phyloP scores from a whole-genome alignment of 2,113 vertebrate genomes.

The Electrona antarctica region DNA sequence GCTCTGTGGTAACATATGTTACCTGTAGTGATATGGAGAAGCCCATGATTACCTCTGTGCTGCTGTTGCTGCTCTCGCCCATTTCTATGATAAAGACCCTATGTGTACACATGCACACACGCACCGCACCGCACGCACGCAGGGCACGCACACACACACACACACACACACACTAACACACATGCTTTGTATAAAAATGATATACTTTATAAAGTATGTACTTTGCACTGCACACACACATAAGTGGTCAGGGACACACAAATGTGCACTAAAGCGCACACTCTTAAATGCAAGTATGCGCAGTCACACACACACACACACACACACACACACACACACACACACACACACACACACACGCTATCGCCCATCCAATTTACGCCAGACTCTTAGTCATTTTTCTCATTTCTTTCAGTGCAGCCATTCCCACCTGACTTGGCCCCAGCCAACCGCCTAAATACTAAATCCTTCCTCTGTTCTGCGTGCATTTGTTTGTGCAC shows the following conservation, averaged over 20 bases:
- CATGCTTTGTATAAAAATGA: background rate
- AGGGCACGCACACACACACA: background rate
- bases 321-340: slow-evolving; percentile 7
- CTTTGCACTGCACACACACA: background rate
- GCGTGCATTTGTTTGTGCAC: slow-evolving; percentile 16
- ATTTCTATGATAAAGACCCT: slow-evolving; percentile 41
- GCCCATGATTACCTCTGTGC: slow-evolving; percentile 57
- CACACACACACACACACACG: background rate
- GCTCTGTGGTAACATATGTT: slow-evolving; percentile 44
- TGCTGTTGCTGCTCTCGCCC: slow-evolving; percentile 43
- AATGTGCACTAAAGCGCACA: background rate
- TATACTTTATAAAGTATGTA: no score
- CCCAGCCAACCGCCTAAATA: slow-evolving; percentile 25
- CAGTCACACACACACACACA: background rate
- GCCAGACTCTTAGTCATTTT: slow-evolving; percentile 43
- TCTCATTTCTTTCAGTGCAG: slow-evolving; percentile 24
- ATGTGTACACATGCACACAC: background rate
- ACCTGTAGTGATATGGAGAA: slow-evolving; percentile 35
- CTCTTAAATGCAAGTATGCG: background rate
- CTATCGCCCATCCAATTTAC: slow-evolving; percentile 27
- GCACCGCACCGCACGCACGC: no score
- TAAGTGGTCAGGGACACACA: background rate
- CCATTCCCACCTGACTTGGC: slow-evolving; percentile 25
- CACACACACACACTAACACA: background rate
- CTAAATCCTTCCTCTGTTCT: slow-evolving; percentile 20